Conservation (phyloP, 2,797 vertebrate species). For the Hafferia zeledoni region DNA sequence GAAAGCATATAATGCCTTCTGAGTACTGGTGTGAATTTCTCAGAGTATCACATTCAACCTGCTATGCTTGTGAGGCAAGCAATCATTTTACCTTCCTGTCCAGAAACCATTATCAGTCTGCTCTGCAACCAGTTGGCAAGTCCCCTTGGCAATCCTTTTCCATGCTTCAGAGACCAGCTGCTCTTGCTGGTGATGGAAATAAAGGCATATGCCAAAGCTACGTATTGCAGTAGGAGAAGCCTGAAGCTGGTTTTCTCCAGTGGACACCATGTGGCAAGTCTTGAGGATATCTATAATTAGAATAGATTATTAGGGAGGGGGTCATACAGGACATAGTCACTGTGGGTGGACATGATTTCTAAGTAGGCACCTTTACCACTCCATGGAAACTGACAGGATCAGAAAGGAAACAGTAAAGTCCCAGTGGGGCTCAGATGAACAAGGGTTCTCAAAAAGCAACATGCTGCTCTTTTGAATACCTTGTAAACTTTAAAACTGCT, state of each 20-base stretch:
- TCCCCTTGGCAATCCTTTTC: not conserved
- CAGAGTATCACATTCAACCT: not conserved
- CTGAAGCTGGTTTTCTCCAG: not conserved
- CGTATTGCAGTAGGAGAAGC: rapidly evolving
- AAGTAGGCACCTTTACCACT: not conserved
- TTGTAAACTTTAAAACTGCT: not conserved
- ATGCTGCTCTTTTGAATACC: not conserved
- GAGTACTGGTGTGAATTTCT: not conserved
- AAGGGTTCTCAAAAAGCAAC: not conserved
- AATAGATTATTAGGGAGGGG: not conserved
- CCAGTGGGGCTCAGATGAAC: not conserved
- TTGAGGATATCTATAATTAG: not conserved
- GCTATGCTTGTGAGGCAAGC: not conserved
- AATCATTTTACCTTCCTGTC: not conserved
- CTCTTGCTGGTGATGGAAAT: not conserved
- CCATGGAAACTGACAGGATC: not conserved
- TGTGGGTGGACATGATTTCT: not conserved
- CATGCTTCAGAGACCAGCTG: not conserved
- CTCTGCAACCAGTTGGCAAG: not conserved
- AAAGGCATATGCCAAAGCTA: not conserved
- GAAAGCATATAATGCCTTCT: not conserved
- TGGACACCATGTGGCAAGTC: not conserved
- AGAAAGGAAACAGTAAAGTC: not conserved
- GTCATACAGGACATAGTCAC: not conserved
- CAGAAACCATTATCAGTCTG: not conserved